A percentile compares a stretch with the other conserved stretches of the same genome.
These are phyloP conservation scores for Corythaeola cristata DNA, from an alignment of 2,113 vertebrate genomes.

Conservation along the genomic window DNA sequence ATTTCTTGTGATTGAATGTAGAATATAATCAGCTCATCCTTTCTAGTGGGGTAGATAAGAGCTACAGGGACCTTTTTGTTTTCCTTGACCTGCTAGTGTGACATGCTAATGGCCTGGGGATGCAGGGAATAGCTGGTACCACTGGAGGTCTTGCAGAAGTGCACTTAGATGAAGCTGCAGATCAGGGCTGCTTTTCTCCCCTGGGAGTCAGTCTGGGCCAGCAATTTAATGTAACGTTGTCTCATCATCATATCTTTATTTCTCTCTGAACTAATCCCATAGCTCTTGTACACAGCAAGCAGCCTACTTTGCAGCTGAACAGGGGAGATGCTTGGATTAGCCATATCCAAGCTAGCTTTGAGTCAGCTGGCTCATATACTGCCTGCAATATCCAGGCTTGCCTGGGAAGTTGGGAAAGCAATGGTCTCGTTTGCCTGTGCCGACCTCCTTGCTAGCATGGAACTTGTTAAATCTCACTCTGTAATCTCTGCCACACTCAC, in stretches of 20 bases:
- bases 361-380: not conserved
- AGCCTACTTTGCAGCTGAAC: not conserved
- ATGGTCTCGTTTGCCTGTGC: not conserved
- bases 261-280: not conserved
- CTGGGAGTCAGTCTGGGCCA: not conserved
- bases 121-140: not conserved
- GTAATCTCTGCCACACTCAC: not conserved
- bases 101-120: not conserved
- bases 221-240: not conserved
- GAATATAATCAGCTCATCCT: conserved; percentile 58
- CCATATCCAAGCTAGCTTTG: not conserved
- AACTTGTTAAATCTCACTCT: not conserved
- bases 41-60: not conserved
- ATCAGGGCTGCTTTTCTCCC: not conserved
- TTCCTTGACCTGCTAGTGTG: not conserved
- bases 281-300: not conserved
- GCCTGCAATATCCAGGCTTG: not conserved
- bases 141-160: not conserved
- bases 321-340: not conserved
- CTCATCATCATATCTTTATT: not conserved
- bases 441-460: not conserved
- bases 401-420: not conserved
- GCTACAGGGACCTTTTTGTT: conserved; percentile 6
- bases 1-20: conserved; percentile 63
- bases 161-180: not conserved